Conservation (phyloP, 2,113 vertebrate genomes). For the Tetrax tetrax region DNA sequence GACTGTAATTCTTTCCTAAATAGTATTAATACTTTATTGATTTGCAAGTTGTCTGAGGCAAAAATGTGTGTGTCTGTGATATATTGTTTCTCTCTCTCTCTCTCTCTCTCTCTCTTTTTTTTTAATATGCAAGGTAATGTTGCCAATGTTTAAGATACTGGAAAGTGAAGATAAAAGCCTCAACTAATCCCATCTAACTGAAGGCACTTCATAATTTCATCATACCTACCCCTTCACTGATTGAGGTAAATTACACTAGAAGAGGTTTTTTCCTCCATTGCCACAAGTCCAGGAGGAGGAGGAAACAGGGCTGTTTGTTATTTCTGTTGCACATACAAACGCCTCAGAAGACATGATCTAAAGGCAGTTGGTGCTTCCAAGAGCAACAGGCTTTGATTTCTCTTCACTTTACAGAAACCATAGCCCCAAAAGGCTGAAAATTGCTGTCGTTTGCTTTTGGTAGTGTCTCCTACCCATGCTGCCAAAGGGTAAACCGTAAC, state of each 20-base stretch:
- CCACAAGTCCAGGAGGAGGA: not conserved
- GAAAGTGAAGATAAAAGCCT: not conserved
- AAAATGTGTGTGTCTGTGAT: not conserved
- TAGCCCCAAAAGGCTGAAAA: not conserved
- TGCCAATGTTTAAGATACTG: not conserved
- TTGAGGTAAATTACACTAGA: not conserved
- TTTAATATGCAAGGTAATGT: not conserved
- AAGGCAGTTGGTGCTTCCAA: not conserved
- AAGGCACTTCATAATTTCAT: not conserved
- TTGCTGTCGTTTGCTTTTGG: not conserved
- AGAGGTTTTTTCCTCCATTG: not conserved
- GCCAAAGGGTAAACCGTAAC: constrained; percentile 13
- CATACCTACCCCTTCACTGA: not conserved
- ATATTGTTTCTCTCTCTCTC: not conserved
- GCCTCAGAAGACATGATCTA: not conserved
- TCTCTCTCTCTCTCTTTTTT: no score
- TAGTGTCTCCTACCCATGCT: not conserved
- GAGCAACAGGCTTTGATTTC: not conserved
- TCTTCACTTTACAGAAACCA: not conserved
- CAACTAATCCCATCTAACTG: not conserved
- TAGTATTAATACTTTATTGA: not conserved
- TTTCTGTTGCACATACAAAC: not conserved
- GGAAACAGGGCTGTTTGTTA: rapidly evolving
- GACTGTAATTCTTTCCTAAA: not conserved
- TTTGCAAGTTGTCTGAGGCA: not conserved